Evolutionary conservation across 2,888 invertebrate genomes (phyloP).

Genomic region (Smittia aterrima): DNA sequence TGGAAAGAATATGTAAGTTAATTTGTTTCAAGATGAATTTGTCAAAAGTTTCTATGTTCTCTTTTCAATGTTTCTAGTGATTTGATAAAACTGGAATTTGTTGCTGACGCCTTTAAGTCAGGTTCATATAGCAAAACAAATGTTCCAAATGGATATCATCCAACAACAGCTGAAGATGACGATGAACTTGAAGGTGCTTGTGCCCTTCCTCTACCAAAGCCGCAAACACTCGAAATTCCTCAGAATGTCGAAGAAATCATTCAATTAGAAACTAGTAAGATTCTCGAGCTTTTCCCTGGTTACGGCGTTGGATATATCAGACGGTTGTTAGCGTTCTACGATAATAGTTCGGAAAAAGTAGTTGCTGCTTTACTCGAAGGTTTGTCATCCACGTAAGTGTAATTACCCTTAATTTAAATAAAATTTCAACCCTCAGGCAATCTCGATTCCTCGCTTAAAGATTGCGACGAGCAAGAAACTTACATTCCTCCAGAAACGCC

Average conservation of each 20-base stretch:
- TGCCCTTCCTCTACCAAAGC: conserved; percentile 18
- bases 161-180: conserved; percentile 18
- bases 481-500: conserved; percentile 64
- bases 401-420: no score
- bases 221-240: conserved; percentile 39
- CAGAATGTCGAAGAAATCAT: conserved; percentile 45
- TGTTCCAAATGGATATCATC: neutral
- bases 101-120: conserved; percentile 41
- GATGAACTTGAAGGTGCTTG: conserved; percentile 31
- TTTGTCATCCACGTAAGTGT: conserved; percentile 48
- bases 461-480: conserved; percentile 58
- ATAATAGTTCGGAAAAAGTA: conserved; percentile 67
- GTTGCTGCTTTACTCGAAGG: conserved; percentile 82
- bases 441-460: conserved; percentile 23
- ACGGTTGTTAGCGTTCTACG: conserved; percentile 73
- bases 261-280: conserved; percentile 53
- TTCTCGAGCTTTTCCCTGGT: conserved; percentile 68
- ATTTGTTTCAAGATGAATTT: neutral
- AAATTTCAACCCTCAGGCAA: conserved; percentile 43
- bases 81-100: conserved; percentile 47
- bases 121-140: neutral
- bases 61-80: conserved; percentile 42
- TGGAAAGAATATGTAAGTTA: conserved; percentile 64
- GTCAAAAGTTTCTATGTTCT: neutral
- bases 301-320: conserved; percentile 74